Percentiles rank a stretch among this genome's conserved stretches.
phyloP scores from a whole-genome alignment of 2,888 invertebrate species.

The Spatulosminthurus flaviceps region DNA sequence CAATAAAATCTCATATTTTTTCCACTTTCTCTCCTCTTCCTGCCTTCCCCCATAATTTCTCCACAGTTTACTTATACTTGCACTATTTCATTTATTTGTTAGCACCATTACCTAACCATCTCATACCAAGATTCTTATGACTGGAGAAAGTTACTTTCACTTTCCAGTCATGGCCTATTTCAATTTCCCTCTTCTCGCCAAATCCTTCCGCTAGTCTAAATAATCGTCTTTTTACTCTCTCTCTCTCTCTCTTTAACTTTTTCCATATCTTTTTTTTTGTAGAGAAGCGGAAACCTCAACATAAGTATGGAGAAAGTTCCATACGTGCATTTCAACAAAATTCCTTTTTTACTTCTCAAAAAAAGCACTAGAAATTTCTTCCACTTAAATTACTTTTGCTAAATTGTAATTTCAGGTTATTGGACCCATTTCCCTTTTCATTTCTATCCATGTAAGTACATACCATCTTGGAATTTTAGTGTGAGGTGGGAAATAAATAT shows the following conservation, averaged over 20 bases:
- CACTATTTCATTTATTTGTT: neutral
- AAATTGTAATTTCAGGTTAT: too few relatives aligned
- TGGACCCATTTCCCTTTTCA: too few relatives aligned
- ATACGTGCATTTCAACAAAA: too few relatives aligned
- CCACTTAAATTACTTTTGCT: neutral
- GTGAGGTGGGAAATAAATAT: too few relatives aligned
- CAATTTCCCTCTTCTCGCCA: too few relatives aligned
- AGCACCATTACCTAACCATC: neutral
- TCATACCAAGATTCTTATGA: neutral
- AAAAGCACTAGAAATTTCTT: neutral
- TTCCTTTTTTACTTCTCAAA: neutral
- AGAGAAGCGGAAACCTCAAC: too few relatives aligned
- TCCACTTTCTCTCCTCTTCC: neutral
- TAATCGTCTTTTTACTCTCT: neutral
- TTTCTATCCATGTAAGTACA: too few relatives aligned
- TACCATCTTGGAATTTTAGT: too few relatives aligned
- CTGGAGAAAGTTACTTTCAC: too few relatives aligned
- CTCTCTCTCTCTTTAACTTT: neutral
- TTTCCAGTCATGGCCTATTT: too few relatives aligned
- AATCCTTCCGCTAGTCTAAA: neutral
- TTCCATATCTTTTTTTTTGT: neutral
- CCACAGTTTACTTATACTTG: neutral
- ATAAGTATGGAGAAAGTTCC: too few relatives aligned
- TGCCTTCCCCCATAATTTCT: slow-evolving; percentile 15
- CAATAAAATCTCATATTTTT: too few relatives aligned